Percentiles rank a stretch among this genome's conserved stretches.
Evolutionary conservation across 1,140 invertebrate genomes (phyloP).

Genomic region (Pinna nobilis): DNA sequence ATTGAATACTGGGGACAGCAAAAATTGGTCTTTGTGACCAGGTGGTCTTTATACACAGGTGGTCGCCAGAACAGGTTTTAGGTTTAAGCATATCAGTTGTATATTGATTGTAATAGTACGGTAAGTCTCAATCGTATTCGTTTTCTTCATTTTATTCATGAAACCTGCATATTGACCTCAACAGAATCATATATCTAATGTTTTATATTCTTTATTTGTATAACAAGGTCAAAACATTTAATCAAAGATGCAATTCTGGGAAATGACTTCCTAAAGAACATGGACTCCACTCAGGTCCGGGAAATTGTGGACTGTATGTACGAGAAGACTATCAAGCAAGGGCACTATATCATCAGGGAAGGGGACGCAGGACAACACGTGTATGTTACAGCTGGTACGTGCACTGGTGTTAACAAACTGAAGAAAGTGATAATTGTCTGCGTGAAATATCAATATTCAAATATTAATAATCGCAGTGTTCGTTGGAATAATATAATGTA

Average conservation of each 20-base stretch:
- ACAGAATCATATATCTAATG: conserved; percentile 25
- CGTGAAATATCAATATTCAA: too few species aligned
- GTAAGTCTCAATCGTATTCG: too few species aligned
- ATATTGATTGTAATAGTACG: too few species aligned
- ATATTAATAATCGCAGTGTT: too few species aligned
- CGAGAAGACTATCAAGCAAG: conserved; percentile 92
- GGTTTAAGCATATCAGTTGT: too few species aligned
- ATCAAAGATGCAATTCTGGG: conserved; percentile 98
- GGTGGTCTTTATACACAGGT: too few species aligned
- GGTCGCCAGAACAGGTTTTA: too few species aligned
- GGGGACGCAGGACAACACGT: conserved; percentile 98
- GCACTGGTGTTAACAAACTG: neutral
- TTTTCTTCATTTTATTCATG: too few species aligned
- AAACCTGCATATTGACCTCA: conserved; percentile 15
- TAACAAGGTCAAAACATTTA: conserved; percentile 90
- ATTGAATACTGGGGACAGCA: too few species aligned
- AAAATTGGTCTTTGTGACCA: too few species aligned
- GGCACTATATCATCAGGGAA: conserved; percentile 96
- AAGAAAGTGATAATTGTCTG: neutral
- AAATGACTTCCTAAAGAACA: conserved; percentile 99
- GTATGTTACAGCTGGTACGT: conserved; percentile 98
- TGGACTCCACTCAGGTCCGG: conserved; percentile 95
- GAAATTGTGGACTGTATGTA: conserved; percentile 99
- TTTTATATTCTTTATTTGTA: too few species aligned
- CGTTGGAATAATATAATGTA: too few species aligned